Evolutionary conservation across 2,797 vertebrate genomes (phyloP).

Genomic region (Varecia variegata): DNA sequence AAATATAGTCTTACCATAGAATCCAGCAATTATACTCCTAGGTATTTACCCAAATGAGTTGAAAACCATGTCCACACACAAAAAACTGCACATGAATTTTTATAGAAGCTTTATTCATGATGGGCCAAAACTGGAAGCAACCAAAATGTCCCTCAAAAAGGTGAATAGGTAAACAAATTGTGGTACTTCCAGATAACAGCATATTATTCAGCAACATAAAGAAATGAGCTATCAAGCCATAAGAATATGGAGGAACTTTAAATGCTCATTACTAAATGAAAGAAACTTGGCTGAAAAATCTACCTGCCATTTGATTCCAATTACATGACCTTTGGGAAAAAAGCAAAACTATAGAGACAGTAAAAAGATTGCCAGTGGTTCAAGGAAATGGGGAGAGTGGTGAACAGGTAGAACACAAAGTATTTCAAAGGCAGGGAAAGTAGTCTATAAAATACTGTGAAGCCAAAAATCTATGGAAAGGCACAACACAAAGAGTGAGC

Average conservation of each 20-base stretch:
- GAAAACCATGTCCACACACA: background rate
- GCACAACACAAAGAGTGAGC: background rate
- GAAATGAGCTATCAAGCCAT: background rate
- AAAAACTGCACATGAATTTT: background rate
- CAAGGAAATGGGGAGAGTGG: background rate
- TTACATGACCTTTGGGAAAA: background rate
- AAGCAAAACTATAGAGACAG: background rate
- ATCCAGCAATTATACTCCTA: background rate
- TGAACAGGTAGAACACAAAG: background rate
- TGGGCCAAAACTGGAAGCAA: background rate
- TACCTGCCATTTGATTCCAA: background rate
- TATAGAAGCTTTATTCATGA: background rate
- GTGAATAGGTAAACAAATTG: background rate
- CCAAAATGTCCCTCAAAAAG: background rate
- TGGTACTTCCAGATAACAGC: background rate
- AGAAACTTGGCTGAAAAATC: background rate
- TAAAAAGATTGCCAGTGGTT: background rate
- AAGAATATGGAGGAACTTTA: background rate
- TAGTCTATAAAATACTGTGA: background rate
- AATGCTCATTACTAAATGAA: background rate
- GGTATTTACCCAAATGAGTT: background rate
- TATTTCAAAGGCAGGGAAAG: background rate
- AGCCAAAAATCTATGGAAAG: background rate
- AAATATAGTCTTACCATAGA: background rate
- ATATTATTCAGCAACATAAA: background rate